Base-by-base conservation (phyloP, 2,113 vertebrate species). In the Pyrgilauda ruficollis region DNA sequence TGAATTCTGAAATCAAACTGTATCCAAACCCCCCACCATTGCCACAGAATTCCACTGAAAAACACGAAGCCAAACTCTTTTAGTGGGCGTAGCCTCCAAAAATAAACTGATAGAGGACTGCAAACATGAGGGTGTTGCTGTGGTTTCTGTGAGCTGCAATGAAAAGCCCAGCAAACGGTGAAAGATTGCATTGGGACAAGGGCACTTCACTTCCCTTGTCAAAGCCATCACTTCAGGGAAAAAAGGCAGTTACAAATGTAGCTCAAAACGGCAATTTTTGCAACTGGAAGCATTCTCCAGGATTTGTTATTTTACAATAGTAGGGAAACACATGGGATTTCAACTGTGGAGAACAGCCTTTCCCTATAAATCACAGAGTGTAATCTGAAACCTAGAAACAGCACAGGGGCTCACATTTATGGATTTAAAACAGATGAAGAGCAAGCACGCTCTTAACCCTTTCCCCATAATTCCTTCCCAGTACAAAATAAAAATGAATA, bases 401-500 rank as follows among this genome's bases (percentile, higher is more conserved):
- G 89, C 92, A 89, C 93, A 96, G 93, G 81, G 94, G 87, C 95
- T 96, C 93, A 75, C 87, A 93, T 96, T 96, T 95, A 93, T 91
- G 92, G 94, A 96, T 96, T 94, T 92, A 96, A 97, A 97, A 75
- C 91, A 95, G 93, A 96, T 97, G 94, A 97, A 96, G 92, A 97
- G 87, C 84, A 88, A 95, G 87, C 89, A 43, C 7, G 62, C 68
- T 93, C 64, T 97, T 97, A 97, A 97, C 95, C 89, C 93, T 96
- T 97, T 97, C 92, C 61, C 80, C 62, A 68, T 87, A 66, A 92
- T 94, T 94, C 91, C 94, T 87, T 89, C 76, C 35, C 55, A 49
- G 74, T 28, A 68, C 87, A 82, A 95, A 95, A 93, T 19, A 64
- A 73, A 89, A 93, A 72, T 9, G 64, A 91, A 94, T 22, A 68